Conservation (phyloP, 2,888 invertebrate genomes). For the Luperina testacea region DNA sequence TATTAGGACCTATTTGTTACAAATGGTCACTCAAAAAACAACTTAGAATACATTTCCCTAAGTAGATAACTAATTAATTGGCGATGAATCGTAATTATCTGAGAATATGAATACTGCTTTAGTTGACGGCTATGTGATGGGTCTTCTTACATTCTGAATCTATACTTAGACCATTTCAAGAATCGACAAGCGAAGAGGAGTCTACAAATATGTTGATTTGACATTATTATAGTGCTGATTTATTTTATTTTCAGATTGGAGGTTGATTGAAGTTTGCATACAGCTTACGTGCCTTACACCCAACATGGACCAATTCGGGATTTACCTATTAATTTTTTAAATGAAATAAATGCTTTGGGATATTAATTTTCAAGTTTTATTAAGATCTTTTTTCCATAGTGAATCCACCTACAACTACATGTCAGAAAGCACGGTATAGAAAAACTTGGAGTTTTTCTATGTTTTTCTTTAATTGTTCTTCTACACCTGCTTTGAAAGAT, state of each 20-base stretch:
- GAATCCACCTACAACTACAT: neutral
- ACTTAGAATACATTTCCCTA: too few species aligned
- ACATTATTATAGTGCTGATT: too few species aligned
- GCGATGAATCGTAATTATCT: too few species aligned
- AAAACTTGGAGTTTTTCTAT: neutral
- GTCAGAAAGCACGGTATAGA: neutral
- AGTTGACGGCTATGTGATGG: neutral
- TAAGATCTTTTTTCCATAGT: neutral
- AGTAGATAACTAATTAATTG: too few species aligned
- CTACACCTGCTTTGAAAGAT: neutral
- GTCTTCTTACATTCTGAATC: neutral
- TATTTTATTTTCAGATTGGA: constrained; percentile 34
- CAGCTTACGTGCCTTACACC: neutral
- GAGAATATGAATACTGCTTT: too few species aligned
- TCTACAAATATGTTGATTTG: neutral
- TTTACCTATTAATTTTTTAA: neutral
- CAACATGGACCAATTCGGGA: neutral
- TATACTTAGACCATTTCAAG: neutral
- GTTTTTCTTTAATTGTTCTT: neutral
- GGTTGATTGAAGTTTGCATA: constrained; percentile 19
- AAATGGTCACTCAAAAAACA: too few species aligned
- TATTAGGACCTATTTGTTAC: too few species aligned
- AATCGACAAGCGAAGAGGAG: neutral
- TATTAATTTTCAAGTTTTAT: neutral
- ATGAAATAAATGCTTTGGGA: constrained; percentile 15